Evolutionary conservation across 2,888 invertebrate species (phyloP), one percentile per base, ranked within the genome.

Genomic region (Argyresthia albistria): DNA sequence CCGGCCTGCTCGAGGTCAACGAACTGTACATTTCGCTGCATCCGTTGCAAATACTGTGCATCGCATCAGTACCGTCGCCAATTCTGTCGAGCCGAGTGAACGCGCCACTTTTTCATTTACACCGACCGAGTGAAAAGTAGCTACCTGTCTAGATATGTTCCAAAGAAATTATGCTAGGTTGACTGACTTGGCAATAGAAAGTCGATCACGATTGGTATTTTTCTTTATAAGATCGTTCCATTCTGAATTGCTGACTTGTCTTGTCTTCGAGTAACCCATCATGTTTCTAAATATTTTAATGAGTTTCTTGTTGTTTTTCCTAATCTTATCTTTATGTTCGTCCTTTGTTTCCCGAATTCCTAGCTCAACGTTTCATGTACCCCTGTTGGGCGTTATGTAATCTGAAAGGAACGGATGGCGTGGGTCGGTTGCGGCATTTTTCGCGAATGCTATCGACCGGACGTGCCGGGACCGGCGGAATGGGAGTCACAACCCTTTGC

Each of bases 21-120:
- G 86, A 84, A 82, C 87, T 80, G 76, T 76, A 80, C 81, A 83
- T 86, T 86, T 87, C 73, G 82, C 87, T 87, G 86, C 86, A 87
- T 86, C 82, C 84, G 83, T 84, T 87, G 87, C 84, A 83, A 87
- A 86, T 83, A 82, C 72, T 77, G 71, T 70, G 75, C 70, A 67
- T 76, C 76, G 76, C 81, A 80, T 78, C 78, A 66, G 60, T 58
- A 70, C 75, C 72, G 73, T 80, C 73, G 75, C 80, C 77, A 79
- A 80, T 80, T 80, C 77, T 75, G 73, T 69, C 66, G 67, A 73
- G 72, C 69, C 66, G 67, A 73, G 72, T 73, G 70, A 70, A 73
- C 74, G 73, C 68, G 70, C 70, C 66, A 71, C 72, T 76, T 75
- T 77, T 79, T 74, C 70, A 74, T 74, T 67, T 69, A 59, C 37